Evolutionary conservation across 1,140 invertebrate genomes (phyloP), one percentile per base, ranked within the genome.

Genomic region (Drosophila burlai): DNA sequence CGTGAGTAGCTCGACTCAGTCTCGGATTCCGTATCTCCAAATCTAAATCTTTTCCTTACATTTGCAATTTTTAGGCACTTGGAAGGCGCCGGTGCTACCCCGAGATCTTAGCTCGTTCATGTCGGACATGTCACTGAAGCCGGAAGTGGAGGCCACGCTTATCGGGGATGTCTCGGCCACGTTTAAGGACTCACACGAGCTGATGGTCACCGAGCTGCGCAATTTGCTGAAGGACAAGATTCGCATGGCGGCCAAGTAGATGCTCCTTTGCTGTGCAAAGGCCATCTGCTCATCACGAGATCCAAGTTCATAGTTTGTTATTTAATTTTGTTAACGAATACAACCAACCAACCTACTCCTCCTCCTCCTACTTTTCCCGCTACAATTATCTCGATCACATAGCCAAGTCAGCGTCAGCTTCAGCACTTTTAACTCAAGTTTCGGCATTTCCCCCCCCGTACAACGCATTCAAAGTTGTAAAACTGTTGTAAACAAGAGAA

Each of bases 151-250:
- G 66, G 80, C 85, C 15, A 87, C 85, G 4, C 75, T 93, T 11
- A 85, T 92, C 61, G 80, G 84, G 18, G 92, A 93, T 65, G 91
- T 93, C 8, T 81, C 85, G 4, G 82, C 84, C 18, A 93, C 83
- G 40, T 92, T 93, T 24, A 92, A 92, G 45, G 92, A 93, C 55
- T 93, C 83, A 4, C 92, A 93, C 66, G 85, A 91, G 38, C 80
- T 92, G 24, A 92, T 92, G 78, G 64, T 93, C 15, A 86, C 89
- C n/a, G 92, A 93, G 62, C 49, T 93, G 26, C 67, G 80, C 36
- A 92, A 92, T 69, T 63, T 93, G 50, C 60, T 93, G 13, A 93
- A 93, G 59, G 92, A 93, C 58, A 93, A 93, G 85, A 91, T 93
- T 9, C 92, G 92, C 24, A 91, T 93, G 85, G 62, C 86, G 43